These are phyloP conservation scores for Agelaius phoeniceus DNA, from an alignment of 2,113 vertebrate genomes.

Conservation along the genomic window DNA sequence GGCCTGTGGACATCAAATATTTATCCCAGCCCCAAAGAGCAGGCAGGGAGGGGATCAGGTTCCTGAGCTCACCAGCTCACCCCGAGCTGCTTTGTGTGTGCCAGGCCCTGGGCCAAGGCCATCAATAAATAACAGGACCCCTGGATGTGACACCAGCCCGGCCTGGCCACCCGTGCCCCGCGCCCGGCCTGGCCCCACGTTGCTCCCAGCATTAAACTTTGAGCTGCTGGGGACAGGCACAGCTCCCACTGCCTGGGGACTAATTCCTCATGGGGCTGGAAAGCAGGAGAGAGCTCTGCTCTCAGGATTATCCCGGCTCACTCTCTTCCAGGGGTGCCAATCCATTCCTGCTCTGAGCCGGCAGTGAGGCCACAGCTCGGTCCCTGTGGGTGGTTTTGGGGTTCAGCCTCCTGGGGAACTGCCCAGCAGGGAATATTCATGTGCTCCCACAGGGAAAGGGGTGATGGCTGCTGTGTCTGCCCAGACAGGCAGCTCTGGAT, in stretches of 20 bases:
- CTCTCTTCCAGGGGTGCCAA: not conserved
- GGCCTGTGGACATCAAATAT: constrained; percentile 73
- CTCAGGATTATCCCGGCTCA: not conserved
- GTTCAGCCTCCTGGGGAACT: not conserved
- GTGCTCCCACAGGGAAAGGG: not conserved
- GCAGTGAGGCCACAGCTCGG: rapidly evolving
- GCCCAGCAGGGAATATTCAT: rapidly evolving
- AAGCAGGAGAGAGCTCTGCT: not conserved
- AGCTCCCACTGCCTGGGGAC: not conserved
- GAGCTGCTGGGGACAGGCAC: not conserved
- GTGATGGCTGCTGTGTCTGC: not conserved
- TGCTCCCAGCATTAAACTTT: not conserved
- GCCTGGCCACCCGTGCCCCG: not conserved
- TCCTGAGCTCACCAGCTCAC: constrained; percentile 51
- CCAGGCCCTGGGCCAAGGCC: constrained; percentile 1
- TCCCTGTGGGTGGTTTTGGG: not conserved
- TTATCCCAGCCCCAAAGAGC: constrained; percentile 58
- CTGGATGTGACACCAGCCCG: not conserved
- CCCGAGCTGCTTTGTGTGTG: constrained; percentile 10
- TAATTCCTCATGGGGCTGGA: rapidly evolving
- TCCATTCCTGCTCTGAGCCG: rapidly evolving
- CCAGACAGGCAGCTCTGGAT: not conserved
- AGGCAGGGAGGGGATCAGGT: not conserved
- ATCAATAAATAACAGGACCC: constrained; percentile 59
- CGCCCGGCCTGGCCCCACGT: not conserved